A percentile compares a stretch with the other conserved stretches of the same genome.
These are phyloP conservation scores for Rutpela maculata DNA, from an alignment of 2,888 invertebrate genomes.

Conservation along the genomic window DNA sequence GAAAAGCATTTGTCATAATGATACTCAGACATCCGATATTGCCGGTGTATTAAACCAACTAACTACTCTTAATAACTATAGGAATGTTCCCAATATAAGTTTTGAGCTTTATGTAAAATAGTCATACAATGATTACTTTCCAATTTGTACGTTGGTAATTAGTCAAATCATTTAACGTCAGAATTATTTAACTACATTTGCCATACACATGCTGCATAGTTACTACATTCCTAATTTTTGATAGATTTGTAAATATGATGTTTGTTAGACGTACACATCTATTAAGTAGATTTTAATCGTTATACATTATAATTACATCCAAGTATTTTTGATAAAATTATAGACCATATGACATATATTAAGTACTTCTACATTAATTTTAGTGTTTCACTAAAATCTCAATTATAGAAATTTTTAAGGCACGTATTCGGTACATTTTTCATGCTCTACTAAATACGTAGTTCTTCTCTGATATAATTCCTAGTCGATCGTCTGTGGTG, in stretches of 20 bases:
- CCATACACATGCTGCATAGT: neutral
- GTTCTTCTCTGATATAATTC: neutral
- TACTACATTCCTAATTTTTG: neutral
- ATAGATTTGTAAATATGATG: neutral
- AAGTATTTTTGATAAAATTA: neutral
- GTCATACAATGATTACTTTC: too few relatives aligned
- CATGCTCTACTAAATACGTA: neutral
- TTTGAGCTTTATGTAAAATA: too few relatives aligned
- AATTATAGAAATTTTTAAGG: neutral
- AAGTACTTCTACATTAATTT: neutral
- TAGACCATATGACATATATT: neutral
- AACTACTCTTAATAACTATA: too few relatives aligned
- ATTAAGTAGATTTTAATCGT: neutral
- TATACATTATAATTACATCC: neutral
- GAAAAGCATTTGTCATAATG: too few relatives aligned
- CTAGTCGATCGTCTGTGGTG: neutral
- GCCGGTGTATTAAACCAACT: too few relatives aligned
- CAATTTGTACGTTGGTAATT: too few relatives aligned
- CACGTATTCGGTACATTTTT: slow-evolving; percentile 7
- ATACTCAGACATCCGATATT: too few relatives aligned
- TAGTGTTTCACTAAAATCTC: neutral
- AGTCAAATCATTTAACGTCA: too few relatives aligned
- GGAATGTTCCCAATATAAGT: too few relatives aligned
- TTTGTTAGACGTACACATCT: neutral
- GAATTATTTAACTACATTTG: too few relatives aligned